These are phyloP conservation scores for Archaeoteleia sp. DNA, from an alignment of 2,888 invertebrate species.

Conservation along the genomic window DNA sequence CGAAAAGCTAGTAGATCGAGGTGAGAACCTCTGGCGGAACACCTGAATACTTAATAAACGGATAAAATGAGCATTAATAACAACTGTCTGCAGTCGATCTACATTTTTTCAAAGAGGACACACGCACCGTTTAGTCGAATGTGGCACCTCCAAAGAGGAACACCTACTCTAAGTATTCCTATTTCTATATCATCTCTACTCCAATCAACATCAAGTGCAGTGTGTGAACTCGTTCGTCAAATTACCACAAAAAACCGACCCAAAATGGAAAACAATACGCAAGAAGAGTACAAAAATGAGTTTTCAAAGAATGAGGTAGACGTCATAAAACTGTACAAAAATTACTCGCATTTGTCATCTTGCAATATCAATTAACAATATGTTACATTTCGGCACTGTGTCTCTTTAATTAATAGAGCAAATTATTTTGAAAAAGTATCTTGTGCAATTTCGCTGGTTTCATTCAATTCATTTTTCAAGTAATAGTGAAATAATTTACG, in stretches of 20 bases:
- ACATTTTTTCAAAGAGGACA: slow-evolving; percentile 69
- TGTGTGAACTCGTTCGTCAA: no score
- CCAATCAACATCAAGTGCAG: no score
- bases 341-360: slow-evolving; percentile 17
- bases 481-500: no score
- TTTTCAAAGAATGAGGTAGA: slow-evolving; percentile 66
- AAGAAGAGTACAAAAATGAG: slow-evolving; percentile 60
- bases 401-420: no score
- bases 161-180: slow-evolving; percentile 32
- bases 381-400: no score
- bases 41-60: slow-evolving; percentile 75
- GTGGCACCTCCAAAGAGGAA: slow-evolving; percentile 60
- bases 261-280: slow-evolving; percentile 62
- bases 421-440: no score
- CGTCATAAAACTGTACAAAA: slow-evolving; percentile 21
- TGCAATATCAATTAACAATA: slow-evolving; percentile 17
- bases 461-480: no score
- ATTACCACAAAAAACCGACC: no score
- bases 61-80: slow-evolving; percentile 75
- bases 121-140: slow-evolving; percentile 66
- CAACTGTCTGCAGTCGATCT: slow-evolving; percentile 70
- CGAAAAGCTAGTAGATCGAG: slow-evolving; percentile 29
- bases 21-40: slow-evolving; percentile 72
- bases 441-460: no score
- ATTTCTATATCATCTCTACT: no score